These are phyloP conservation scores for Aphrophora alni DNA, from an alignment of 2,888 invertebrate species.

Conservation along the genomic window DNA sequence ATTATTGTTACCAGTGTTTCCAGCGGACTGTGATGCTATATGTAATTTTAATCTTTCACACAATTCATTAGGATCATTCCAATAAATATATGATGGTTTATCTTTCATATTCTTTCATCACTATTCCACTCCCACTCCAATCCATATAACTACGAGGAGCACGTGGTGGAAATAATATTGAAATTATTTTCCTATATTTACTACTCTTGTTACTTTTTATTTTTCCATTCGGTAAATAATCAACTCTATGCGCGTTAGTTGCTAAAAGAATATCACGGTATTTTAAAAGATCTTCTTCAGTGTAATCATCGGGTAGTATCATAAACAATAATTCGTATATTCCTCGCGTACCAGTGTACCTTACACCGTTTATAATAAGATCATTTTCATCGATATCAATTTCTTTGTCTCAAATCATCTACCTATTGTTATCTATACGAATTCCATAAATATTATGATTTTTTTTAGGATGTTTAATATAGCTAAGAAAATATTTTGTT, in stretches of 20 bases:
- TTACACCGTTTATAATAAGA: neutral
- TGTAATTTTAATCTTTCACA: neutral
- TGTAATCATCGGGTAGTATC: neutral
- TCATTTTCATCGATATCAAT: neutral
- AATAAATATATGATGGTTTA: neutral
- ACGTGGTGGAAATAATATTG: neutral
- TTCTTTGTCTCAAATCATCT: neutral
- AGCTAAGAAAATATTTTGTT: no score
- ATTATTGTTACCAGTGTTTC: slow-evolving; percentile 3
- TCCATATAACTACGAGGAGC: neutral
- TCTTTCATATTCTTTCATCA: neutral
- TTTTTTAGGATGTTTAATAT: neutral
- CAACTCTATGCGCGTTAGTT: neutral
- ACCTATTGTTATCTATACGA: neutral
- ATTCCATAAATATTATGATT: neutral
- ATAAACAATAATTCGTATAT: slow-evolving; percentile 4
- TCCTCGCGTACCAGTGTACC: neutral
- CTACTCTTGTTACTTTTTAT: neutral
- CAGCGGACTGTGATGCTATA: slow-evolving; percentile 4
- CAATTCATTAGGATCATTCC: slow-evolving; percentile 16
- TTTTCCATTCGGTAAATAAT: neutral
- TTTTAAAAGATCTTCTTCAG: neutral
- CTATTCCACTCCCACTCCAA: neutral
- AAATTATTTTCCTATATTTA: neutral
- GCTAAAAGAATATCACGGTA: neutral